Evolutionary conservation across 2,797 vertebrate genomes (phyloP).

Genomic region (Mormyrus hasselquistii): DNA sequence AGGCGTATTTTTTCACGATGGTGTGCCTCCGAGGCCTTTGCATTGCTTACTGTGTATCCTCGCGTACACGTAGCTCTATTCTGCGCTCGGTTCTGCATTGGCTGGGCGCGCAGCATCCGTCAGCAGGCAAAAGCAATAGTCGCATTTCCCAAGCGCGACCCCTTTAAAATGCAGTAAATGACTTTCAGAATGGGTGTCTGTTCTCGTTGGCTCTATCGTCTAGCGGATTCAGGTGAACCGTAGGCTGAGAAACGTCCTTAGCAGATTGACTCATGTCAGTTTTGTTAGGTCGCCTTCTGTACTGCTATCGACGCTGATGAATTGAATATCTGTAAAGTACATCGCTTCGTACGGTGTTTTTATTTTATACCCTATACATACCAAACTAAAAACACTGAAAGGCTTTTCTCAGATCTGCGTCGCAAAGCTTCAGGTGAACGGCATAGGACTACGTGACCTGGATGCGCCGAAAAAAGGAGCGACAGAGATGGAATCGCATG

Average conservation of each 20-base stretch:
- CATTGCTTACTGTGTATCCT: too few relatives aligned
- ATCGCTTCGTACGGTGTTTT: background rate
- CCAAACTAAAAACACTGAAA: background rate
- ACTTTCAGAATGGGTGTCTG: background rate
- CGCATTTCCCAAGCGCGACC: background rate
- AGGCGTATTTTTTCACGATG: background rate
- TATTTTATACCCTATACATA: background rate
- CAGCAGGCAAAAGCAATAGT: background rate
- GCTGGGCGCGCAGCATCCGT: background rate
- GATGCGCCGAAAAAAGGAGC: background rate
- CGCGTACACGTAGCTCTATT: background rate
- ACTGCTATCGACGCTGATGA: background rate
- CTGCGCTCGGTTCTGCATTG: background rate
- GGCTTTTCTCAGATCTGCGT: background rate
- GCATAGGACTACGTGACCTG: background rate
- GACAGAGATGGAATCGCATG: background rate
- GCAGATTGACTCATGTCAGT: background rate
- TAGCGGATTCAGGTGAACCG: background rate
- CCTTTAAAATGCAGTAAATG: background rate
- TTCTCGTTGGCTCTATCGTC: background rate
- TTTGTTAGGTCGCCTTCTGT: background rate
- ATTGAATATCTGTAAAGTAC: background rate
- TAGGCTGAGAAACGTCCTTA: background rate
- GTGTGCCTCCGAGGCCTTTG: background rate
- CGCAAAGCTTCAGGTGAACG: background rate